Evolutionary conservation across 2,113 vertebrate genomes (phyloP).

Genomic region (Meles meles): DNA sequence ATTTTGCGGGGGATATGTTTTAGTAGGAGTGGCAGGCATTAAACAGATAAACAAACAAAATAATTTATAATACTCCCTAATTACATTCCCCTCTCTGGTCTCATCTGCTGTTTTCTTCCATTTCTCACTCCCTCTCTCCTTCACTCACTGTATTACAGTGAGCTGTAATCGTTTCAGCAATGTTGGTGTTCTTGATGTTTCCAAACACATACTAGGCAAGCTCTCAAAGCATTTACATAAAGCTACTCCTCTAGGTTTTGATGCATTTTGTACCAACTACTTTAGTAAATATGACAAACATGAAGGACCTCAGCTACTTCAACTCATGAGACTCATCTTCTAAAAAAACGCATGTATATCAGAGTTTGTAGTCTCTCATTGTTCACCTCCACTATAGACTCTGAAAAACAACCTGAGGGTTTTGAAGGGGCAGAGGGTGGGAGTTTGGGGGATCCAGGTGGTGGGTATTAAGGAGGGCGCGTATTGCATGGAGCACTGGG

Average conservation of each 20-base stretch:
- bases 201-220: neutral
- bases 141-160: neutral
- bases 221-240: neutral
- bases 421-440: too few species aligned
- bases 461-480: too few species aligned
- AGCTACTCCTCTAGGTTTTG: neutral
- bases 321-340: conserved; percentile 52
- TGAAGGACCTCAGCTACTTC: conserved; percentile 12
- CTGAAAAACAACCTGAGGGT: too few species aligned
- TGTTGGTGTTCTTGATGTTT: neutral
- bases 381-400: too few species aligned
- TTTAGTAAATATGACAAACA: conserved; percentile 46
- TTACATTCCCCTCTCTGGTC: neutral
- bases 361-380: too few species aligned
- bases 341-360: conserved; percentile 29
- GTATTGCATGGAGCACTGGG: too few species aligned
- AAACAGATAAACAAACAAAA: neutral
- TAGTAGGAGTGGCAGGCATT: neutral
- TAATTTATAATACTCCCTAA: neutral
- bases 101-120: neutral
- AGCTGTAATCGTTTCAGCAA: neutral
- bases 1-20: neutral
- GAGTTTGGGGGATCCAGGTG: too few species aligned
- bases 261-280: neutral
- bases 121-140: neutral